These are phyloP conservation scores for Cliona cf. orientalis DNA, from an alignment of 37 sponge, comb jelly and placozoan genomes.

Conservation along the genomic window DNA sequence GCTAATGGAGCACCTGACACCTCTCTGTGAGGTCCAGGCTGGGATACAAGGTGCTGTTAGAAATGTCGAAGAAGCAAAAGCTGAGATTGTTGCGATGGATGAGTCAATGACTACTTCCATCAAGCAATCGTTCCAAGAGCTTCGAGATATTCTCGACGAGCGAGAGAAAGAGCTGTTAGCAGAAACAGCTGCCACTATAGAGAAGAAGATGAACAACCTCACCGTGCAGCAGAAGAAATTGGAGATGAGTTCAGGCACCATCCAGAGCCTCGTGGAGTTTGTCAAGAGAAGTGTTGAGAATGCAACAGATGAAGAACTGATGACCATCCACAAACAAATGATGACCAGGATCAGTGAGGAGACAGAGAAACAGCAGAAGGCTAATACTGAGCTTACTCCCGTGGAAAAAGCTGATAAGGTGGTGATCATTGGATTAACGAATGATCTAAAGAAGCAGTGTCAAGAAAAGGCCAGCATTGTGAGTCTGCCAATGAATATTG, in stretches of 20 bases:
- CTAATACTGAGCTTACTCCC: neutral
- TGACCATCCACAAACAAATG: constrained; percentile 25
- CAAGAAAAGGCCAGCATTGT: constrained; percentile 13
- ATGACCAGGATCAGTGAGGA: neutral
- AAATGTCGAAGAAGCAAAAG: neutral
- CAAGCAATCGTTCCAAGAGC: constrained; percentile 24
- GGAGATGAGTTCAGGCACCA: neutral
- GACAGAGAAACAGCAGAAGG: constrained; percentile 2
- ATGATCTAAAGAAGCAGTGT: constrained; percentile 5
- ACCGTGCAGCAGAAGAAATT: constrained; percentile 17
- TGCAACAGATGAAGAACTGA: constrained; percentile 26
- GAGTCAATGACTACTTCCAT: neutral
- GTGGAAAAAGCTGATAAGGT: constrained; percentile 12
- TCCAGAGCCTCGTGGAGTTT: constrained; percentile 32
- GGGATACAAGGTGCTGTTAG: neutral
- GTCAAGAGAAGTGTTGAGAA: constrained; percentile 18
- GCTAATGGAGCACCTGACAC: neutral
- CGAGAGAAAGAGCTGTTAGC: constrained; percentile 16
- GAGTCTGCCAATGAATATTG: too few species aligned
- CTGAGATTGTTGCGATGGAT: neutral
- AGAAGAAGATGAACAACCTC: constrained; percentile 15
- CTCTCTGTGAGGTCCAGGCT: constrained; percentile 5
- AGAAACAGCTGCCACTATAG: neutral
- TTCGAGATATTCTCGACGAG: constrained; percentile 6
- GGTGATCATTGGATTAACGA: constrained; percentile 3